A percentile compares a stretch with the other conserved stretches of the same genome.
Evolutionary conservation across 2,113 vertebrate species (phyloP).

Genomic region (Grus americana): DNA sequence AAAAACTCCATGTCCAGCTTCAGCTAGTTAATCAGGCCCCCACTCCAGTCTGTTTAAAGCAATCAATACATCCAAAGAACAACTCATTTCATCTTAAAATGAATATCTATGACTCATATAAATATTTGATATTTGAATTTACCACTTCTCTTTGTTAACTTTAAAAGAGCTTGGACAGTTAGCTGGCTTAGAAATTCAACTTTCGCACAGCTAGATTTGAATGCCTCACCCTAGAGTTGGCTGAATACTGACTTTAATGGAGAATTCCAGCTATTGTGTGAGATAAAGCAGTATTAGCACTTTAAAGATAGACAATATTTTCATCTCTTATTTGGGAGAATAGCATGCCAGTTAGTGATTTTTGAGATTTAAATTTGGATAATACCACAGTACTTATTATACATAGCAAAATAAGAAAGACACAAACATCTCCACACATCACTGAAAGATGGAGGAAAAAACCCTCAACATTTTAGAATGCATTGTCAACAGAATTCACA

Average conservation of each 20-base stretch:
- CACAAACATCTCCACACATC: not conserved
- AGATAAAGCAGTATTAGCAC: not conserved
- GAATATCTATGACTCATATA: not conserved
- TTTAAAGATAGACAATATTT: not conserved
- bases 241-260: not conserved
- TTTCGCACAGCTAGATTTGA: not conserved
- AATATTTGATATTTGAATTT: not conserved
- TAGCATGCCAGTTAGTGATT: not conserved
- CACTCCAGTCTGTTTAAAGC: not conserved
- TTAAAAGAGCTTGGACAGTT: not conserved
- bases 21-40: not conserved
- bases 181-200: not conserved
- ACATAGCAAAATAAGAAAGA: not conserved
- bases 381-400: not conserved
- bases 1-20: not conserved
- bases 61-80: not conserved
- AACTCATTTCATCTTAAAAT: not conserved
- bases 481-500: not conserved
- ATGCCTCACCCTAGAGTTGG: not conserved
- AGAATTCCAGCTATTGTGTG: not conserved
- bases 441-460: not conserved
- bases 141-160: not conserved
- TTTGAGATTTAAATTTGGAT: not conserved
- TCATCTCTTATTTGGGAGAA: not conserved
- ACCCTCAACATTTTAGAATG: not conserved